Evolutionary conservation across 2,888 invertebrate species (phyloP), one percentile per base, ranked within the genome.

Genomic region (Adela reaumurella): DNA sequence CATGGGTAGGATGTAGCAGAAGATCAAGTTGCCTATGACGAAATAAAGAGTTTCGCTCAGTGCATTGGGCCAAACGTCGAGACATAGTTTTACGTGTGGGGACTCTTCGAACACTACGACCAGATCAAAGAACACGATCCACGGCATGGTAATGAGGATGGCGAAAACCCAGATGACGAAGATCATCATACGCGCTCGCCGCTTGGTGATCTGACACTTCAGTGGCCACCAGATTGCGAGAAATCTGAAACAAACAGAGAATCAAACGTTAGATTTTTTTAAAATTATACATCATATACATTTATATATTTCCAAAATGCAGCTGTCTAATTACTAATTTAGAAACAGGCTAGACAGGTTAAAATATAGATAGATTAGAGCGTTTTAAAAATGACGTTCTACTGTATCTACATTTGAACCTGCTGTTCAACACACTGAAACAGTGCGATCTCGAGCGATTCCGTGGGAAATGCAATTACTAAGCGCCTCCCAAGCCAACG

Each of bases 211-310:
- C 70, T 94, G 94, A 63, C 89, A 88, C 63, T 92, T 92, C 60
- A 96, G 70, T 2, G 94, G 94, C 88, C 93, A 94, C 90, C 96
- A 95, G 60, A 96, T 97, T 45, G 96, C 96, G 57, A 96, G 83
- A 68, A 95, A 96, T 81, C 96, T 96, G 88, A 17, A 88, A 84
- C 80, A 72, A 71, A 55, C 58, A 54, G 61, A 60, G 24, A 24
- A 8, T n/a, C 24, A 24, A 8, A 24, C 8, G 24, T 24, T 24
- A 6, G 8, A 24, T 24, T 24, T 24, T 6, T 24, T 24, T 24
- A n/a, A n/a, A n/a, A n/a, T n/a, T n/a, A n/a, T n/a, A n/a, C n/a
- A n/a, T n/a, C n/a, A n/a, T n/a, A n/a, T n/a, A n/a, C n/a, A n/a
- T n/a, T n/a, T n/a, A n/a, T n/a, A n/a, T n/a, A n/a, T n/a, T n/a